Evolutionary conservation across 1,140 invertebrate species (phyloP).

Genomic region (Nymphalis io): DNA sequence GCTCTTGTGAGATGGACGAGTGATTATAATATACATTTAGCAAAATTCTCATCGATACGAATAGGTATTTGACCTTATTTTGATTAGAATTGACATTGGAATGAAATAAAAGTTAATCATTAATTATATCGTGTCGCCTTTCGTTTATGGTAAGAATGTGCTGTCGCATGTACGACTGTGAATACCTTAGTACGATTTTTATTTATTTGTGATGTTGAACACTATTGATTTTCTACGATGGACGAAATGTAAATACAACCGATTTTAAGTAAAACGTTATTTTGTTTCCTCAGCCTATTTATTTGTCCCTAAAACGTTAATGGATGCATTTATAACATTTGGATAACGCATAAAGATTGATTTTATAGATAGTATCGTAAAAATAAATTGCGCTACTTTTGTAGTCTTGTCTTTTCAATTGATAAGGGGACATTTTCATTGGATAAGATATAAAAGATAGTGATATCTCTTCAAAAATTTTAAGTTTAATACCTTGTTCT

Average conservation of each 20-base stretch:
- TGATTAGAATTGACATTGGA: conserved; percentile 58
- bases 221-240: conserved; percentile 80
- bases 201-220: conserved; percentile 81
- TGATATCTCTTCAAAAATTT: background rate
- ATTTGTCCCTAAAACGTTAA: conserved; percentile 55
- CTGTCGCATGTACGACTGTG: conserved; percentile 74
- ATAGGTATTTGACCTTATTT: conserved; percentile 39
- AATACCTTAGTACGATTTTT: conserved; percentile 80
- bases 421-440: conserved; percentile 43
- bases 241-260: conserved; percentile 81
- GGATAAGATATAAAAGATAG: conserved; percentile 31
- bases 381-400: conserved; percentile 54
- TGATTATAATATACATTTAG: conserved; percentile 60
- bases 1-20: conserved; percentile 47
- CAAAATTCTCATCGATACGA: conserved; percentile 52
- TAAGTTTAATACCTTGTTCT: background rate
- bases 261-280: conserved; percentile 80
- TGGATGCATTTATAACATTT: background rate
- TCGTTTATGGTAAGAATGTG: conserved; percentile 70
- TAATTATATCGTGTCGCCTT: conserved; percentile 73
- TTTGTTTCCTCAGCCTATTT: conserved; percentile 77
- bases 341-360: conserved; percentile 31
- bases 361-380: conserved; percentile 49
- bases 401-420: conserved; percentile 38
- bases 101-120: conserved; percentile 58